Evolutionary conservation across 2,113 vertebrate species (phyloP), one percentile per base, ranked within the genome.

Genomic region (Ceyx melanurus): DNA sequence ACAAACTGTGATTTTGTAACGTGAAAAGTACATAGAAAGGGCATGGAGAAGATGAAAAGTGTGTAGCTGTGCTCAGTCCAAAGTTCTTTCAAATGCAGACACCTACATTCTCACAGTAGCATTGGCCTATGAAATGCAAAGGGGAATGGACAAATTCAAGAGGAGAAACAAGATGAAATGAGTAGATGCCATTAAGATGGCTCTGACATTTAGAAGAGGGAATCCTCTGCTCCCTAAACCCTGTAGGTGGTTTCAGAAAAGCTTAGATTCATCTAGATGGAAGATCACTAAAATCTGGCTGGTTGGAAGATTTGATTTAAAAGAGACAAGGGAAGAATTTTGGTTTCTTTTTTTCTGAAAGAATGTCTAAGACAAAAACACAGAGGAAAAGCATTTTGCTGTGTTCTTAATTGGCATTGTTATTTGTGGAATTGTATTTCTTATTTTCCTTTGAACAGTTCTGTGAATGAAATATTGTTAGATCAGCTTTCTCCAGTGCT

Each of bases 401-500:
- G 79, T 95, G 68, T 42, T 79, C 82, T 75, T 86, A 73, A 73
- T 60, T 92, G 81, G 54, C 31, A 29, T 93, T 81, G 53, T 76
- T 86, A 74, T 87, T 71, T 84, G 94, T 94, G 79, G 65, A 92
- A 62, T 51, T 74, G 67, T 72, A 56, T 71, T 90, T 88, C 68
- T 90, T 88, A 45, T 81, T 90, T 92, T 94, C 76, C 51, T 92
- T 93, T 82, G 57, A 84, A 84, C 88, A 85, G 53, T 91, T 94
- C 66, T 95, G 46, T 74, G 81, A 86, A 40, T 66, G 56, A 94
- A 82, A 46, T 85, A 56, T 64, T 2, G 13, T 87, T 89, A 92
- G 88, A 87, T 82, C 70, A 80, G 84, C 93, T 94, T 93, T 90
- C 77, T 93, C 82, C 82, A 91, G 80, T 96, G 89, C 66, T 94